Conservation (phyloP, 2,888 invertebrate genomes). For the Pandemis cinnamomeana region DNA sequence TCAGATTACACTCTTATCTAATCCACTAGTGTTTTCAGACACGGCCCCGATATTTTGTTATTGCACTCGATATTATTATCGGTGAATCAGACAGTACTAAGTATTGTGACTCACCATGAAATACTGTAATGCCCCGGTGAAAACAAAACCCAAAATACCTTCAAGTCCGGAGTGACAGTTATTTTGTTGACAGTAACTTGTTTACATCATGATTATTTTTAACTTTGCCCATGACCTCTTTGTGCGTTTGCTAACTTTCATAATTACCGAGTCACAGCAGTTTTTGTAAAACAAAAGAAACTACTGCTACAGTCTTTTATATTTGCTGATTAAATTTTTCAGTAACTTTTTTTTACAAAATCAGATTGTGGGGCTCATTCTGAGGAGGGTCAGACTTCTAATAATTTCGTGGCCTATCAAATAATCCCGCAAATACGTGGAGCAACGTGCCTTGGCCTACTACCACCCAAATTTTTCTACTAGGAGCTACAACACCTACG, state of each 20-base stretch:
- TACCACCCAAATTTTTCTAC: too few species aligned
- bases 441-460: too few species aligned
- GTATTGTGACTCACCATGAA: background rate
- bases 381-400: too few species aligned
- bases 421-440: too few species aligned
- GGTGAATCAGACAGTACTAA: constrained; percentile 1
- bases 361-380: too few species aligned
- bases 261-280: background rate
- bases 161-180: background rate
- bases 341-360: too few species aligned
- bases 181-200: background rate
- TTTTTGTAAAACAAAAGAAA: background rate
- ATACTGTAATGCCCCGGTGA: background rate
- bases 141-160: background rate
- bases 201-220: background rate
- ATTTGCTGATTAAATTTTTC: background rate
- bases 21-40: constrained; percentile 2
- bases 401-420: too few species aligned
- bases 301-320: background rate
- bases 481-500: too few species aligned
- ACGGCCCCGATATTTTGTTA: constrained; percentile 4
- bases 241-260: background rate
- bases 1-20: constrained; percentile 9
- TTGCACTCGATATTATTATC: constrained; percentile 11
- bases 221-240: background rate